Evolutionary conservation across 2,888 invertebrate species (phyloP), one percentile per base, ranked within the genome.

Genomic region (Celastrina argiolus): DNA sequence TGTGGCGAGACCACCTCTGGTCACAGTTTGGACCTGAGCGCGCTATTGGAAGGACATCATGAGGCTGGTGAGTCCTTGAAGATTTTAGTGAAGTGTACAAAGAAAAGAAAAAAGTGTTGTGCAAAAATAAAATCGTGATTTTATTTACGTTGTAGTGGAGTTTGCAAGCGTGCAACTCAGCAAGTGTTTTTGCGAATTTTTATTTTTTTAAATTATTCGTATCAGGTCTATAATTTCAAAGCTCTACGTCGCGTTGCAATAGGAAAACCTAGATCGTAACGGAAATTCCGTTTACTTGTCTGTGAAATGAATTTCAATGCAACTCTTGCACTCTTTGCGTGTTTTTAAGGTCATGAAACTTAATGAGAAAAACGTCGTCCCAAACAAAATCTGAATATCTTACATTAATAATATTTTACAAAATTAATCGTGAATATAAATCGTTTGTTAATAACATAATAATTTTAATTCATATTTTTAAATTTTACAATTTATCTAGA

Each of bases 1-100:
- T 82, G 81, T 81, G 74, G 74, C 71, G 74, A 81, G 83, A 82
- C 81, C 81, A 81, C 82, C 77, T 76, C 72, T 74, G 76, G 80
- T 72, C 82, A 84, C 90, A 91, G 88, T 89, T 76, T 79, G 80
- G 78, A 78, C 78, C 81, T 75, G 76, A 81, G 75, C 81, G 80
- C 81, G 78, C 78, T 74, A 77, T 76, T 77, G 84, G 85, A 87
- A 90, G 88, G 89, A 90, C 87, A 82, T 74, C 75, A 90, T 90
- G 90, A 90, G 82, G 80, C 82, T 87, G 91, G 91, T 91, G 85
- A 91, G 91, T 89, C 88, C 90, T 88, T 88, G 78, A 70, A 70
- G 67, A 67, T 74, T 63, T 75, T 73, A 72, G 67, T 70, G 74
- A 69, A 73, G 80, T 81, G 78, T 68, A 72, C 76, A 78, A 78